Conservation (phyloP, 2,888 invertebrate species). For the Acronicta aceris region DNA sequence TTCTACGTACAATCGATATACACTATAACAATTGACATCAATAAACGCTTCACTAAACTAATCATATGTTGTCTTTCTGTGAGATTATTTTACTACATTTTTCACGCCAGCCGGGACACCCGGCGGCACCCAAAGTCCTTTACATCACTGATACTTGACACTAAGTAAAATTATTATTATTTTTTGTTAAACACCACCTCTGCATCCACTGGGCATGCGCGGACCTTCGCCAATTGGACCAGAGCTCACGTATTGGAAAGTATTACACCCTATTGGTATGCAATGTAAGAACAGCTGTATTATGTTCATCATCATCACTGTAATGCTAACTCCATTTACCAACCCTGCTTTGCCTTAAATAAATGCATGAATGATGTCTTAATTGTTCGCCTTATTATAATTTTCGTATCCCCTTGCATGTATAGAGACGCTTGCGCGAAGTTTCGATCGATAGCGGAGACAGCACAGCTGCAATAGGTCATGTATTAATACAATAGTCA, state of each 20-base stretch:
- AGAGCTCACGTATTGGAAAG: constrained; percentile 70
- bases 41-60: constrained; percentile 63
- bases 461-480: constrained; percentile 61
- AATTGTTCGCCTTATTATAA: constrained; percentile 21
- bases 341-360: constrained; percentile 3
- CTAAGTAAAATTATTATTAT: constrained; percentile 72
- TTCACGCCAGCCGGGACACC: constrained; percentile 74
- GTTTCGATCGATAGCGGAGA: constrained; percentile 74
- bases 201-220: constrained; percentile 77
- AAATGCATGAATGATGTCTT: constrained; percentile 11
- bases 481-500: constrained; percentile 19
- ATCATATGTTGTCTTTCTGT: constrained; percentile 65
- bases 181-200: constrained; percentile 67
- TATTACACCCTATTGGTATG: constrained; percentile 53
- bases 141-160: constrained; percentile 83
- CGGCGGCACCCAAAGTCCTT: constrained; percentile 73
- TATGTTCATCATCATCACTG: constrained; percentile 19
- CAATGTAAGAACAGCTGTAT: constrained; percentile 60
- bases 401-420: constrained; percentile 37
- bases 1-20: constrained; percentile 68
- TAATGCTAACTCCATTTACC: neutral
- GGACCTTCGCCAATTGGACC: constrained; percentile 77
- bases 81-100: constrained; percentile 67
- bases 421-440: constrained; percentile 81
- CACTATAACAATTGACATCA: constrained; percentile 84